Conservation (phyloP, 2,113 vertebrate species). For the Oreochromis tanganicae region DNA sequence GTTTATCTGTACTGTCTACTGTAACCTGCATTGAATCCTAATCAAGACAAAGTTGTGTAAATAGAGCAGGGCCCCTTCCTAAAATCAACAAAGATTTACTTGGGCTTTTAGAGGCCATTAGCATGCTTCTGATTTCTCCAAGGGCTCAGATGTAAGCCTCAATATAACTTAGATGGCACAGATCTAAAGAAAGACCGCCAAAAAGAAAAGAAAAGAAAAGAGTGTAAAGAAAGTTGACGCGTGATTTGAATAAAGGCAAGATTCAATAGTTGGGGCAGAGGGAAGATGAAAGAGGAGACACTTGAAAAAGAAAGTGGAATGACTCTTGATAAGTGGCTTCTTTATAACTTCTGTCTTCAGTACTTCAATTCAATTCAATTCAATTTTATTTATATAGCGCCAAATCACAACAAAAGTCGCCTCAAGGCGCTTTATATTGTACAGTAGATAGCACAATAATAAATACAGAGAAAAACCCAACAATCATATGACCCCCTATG, state of each 20-base stretch:
- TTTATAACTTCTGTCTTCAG: not conserved
- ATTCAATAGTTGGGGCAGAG: not conserved
- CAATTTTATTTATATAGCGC: no score
- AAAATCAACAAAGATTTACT: not conserved
- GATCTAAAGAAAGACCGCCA: conserved; percentile 8
- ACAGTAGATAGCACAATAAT: no score
- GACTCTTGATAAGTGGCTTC: not conserved
- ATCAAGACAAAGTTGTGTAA: conserved; percentile 3
- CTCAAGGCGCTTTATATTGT: no score
- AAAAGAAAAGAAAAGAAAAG: not conserved
- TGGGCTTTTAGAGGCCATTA: conserved; percentile 5
- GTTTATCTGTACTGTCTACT: not conserved
- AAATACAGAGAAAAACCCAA: no score
- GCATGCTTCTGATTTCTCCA: conserved; percentile 30
- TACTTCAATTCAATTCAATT: no score
- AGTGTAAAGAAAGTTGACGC: not conserved
- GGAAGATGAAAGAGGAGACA: conserved; percentile 20
- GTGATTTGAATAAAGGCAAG: conserved; percentile 8
- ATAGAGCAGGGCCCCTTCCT: not conserved
- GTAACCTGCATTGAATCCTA: conserved; percentile 20
- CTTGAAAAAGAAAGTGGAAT: not conserved
- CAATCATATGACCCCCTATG: no score
- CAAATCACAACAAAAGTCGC: no score
- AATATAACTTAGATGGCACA: conserved; percentile 7
- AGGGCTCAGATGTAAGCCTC: conserved; percentile 4